phyloP scores from a whole-genome alignment of 2,888 invertebrate genomes.

The Raillietiella orientalis region DNA sequence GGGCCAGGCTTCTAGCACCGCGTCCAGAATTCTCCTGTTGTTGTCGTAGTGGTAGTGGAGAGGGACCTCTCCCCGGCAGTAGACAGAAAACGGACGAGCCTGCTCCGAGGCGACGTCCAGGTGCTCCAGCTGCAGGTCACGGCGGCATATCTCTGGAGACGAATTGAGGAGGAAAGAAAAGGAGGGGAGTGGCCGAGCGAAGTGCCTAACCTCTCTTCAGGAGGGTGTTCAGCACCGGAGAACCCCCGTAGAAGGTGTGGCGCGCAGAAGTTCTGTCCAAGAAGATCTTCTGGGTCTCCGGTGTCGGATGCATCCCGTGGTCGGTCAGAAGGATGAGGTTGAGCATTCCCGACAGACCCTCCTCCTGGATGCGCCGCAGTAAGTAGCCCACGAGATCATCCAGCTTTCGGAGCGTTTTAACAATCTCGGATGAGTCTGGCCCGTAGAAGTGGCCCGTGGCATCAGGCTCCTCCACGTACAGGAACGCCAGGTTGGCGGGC shows the following conservation, averaged over 20 bases:
- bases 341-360: constrained; percentile 18
- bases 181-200: too few species aligned
- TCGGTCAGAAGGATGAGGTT: constrained; percentile 35
- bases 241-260: constrained; percentile 18
- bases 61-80: too few species aligned
- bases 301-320: constrained; percentile 34
- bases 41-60: too few species aligned
- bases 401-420: constrained; percentile 13
- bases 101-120: too few species aligned
- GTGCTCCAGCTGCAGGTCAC: too few species aligned
- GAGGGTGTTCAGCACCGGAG: constrained; percentile 23
- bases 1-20: too few species aligned
- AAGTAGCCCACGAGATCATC: constrained; percentile 21
- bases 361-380: constrained; percentile 16
- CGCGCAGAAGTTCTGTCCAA: constrained; percentile 19
- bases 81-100: too few species aligned
- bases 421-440: constrained; percentile 14
- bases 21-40: too few species aligned
- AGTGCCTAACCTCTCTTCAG: constrained; percentile 21
- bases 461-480: constrained; percentile 38
- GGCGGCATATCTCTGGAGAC: too few species aligned
- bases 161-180: too few species aligned
- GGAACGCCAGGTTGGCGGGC: constrained; percentile 29
- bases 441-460: constrained; percentile 23
- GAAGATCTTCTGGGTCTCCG: constrained; percentile 18